Evolutionary conservation across 2,113 vertebrate species (phyloP), one percentile per base, ranked within the genome.

Genomic region (western clawed frog (Xenopus tropicalis)): DNA sequence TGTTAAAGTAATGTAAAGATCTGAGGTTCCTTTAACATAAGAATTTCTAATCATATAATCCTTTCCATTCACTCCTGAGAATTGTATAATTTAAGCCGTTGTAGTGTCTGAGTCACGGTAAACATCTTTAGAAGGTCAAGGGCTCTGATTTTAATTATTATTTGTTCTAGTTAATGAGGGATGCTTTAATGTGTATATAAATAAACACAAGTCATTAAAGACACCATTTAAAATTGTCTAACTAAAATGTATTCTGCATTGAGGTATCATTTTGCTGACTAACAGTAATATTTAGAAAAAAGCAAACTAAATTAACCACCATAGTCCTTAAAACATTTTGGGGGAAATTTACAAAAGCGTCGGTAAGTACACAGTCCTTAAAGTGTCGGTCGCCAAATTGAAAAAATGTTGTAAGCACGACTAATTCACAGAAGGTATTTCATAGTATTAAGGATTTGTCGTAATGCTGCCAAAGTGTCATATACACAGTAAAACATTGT

Each of bases 41-140:
- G 14, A 65, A 44, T 65, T 56, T 42, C 25, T 57, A 63, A 72
- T 57, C 56, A 56, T 65, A 14, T 22, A 65, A 63, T 63, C n/a
- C 23, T 64, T 72, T 56, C 58, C 42, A 21, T 72, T 25, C 65
- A 63, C 61, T 66, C 61, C 29, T 20, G 71, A 24, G 71, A 65
- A n/a, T 19, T 21, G 14, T 20, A 65, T 12, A 21, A n/a, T 21
- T 65, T 43, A 10, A 65, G 62, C n/a, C 24, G 24, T 63, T 14
- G 10, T 63, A 43, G n/a, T 65, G 37, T 72, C 48, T 54, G 24
- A 51, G 20, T 24, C 54, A 65, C 52, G 54, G 61, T 56, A 72
- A 72, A 54, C 70, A 63, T 52, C 58, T 64, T 22, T 24, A 43
- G 69, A 61, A 52, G 61, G 62, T 72, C 61, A 72, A 24, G 46